phyloP scores from a whole-genome alignment of 2,888 invertebrate species.

The Papilio elwesi region DNA sequence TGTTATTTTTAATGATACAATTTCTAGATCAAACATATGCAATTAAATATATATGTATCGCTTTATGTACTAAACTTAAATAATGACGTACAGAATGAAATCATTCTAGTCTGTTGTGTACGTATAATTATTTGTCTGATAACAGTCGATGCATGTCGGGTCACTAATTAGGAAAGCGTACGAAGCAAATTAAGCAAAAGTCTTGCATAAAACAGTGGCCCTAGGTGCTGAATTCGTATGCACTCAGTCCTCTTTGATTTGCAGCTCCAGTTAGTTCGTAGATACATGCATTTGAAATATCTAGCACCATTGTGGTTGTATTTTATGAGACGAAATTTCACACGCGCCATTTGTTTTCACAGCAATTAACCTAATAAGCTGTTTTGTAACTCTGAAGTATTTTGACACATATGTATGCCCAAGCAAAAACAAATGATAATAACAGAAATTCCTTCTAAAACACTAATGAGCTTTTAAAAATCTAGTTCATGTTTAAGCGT shows the following conservation, averaged over 20 bases:
- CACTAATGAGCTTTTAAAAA: neutral
- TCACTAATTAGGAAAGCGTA: conserved; percentile 36
- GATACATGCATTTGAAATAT: conserved; percentile 23
- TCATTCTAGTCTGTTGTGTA: conserved; percentile 14
- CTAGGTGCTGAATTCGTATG: conserved; percentile 18
- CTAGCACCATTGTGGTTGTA: conserved; percentile 22
- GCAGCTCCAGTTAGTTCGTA: conserved; percentile 25
- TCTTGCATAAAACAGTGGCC: neutral
- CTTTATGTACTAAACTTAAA: neutral
- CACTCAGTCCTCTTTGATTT: conserved; percentile 26
- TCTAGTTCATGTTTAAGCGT: neutral
- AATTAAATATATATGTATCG: neutral
- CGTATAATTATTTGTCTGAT: conserved; percentile 33
- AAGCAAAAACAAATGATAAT: neutral
- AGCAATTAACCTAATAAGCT: conserved; percentile 18
- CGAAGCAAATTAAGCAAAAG: conserved; percentile 6
- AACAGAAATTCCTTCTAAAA: neutral
- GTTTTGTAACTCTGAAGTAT: neutral
- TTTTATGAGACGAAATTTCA: conserved; percentile 29
- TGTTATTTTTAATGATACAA: no score
- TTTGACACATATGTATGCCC: neutral
- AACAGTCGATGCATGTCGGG: conserved; percentile 32
- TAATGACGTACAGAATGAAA: conserved; percentile 12
- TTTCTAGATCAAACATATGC: no score
- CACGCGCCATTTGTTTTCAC: conserved; percentile 17